Evolutionary conservation across 1,140 invertebrate species (phyloP), one percentile per base, ranked within the genome.

Genomic region (Sweltsa coloradensis): DNA sequence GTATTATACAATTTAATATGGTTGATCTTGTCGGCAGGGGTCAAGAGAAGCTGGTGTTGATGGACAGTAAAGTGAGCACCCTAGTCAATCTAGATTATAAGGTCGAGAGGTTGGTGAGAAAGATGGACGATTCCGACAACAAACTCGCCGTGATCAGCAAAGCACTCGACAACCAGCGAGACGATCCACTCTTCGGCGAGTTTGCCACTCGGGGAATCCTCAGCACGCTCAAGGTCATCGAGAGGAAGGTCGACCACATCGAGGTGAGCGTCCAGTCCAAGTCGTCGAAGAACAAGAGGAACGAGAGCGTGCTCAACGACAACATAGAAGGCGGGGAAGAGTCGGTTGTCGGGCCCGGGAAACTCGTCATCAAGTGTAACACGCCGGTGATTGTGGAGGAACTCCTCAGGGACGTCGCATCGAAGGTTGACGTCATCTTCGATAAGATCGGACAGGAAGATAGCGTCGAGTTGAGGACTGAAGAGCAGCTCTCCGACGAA

Each of bases 361-460:
- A 56, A 25, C 25, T 57, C 6, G 26, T 51, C 1, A 53, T 57
- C 13, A 55, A 53, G 45, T 62, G 60, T 44, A 54, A 54, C 29
- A 53, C 55, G 13, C 53, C 59, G 6, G 53, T 49, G 26, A 24
- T 52, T 6, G 45, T 57, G 9, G 60, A 61, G 49, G 58, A 62
- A 25, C 23, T 60, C 3, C 36, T 63, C 7, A 51, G 55, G 5
- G 62, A 64, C 50, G 55, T 63, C 24, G 50, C 61, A 5, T 60
- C 63, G 1, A 67, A 66, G 47, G 63, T 67, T 31, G 65, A 66
- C 51, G 43, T 57, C 18, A 56, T 60, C 14, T 54, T 57, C 25
- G 57, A 59, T 45, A 55, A 55, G 29, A n/a, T 51, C 5, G 18
- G 31, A 6, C 14, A 36, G 9, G 48, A 44, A 3, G 34, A 23